Evolutionary conservation across 2,797 vertebrate species (phyloP).

Genomic region (Pelodytes ibericus): DNA sequence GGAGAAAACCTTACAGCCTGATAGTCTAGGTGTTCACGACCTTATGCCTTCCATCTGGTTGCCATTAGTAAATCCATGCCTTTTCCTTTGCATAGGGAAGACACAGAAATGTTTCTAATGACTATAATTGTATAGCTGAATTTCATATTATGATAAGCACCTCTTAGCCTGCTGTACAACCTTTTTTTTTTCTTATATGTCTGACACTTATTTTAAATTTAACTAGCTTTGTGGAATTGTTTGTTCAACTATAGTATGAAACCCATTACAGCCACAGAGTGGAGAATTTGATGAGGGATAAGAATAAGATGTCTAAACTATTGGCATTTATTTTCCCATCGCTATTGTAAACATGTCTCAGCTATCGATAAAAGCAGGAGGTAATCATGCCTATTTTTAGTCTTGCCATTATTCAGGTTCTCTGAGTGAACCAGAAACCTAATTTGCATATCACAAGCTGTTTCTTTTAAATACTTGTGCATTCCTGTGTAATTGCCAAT

Average conservation of each 20-base stretch:
- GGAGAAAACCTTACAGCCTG: too few relatives aligned
- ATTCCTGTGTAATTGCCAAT: neutral
- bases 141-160: neutral
- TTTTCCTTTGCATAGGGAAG: too few relatives aligned
- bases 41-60: too few relatives aligned
- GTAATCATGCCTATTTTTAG: neutral
- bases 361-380: neutral
- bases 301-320: neutral
- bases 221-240: neutral
- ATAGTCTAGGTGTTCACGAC: too few relatives aligned
- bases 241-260: neutral
- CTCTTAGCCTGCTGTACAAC: neutral
- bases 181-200: neutral
- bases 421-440: neutral
- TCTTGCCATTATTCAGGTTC: neutral
- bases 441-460: neutral
- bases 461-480: neutral
- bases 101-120: too few relatives aligned
- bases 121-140: too few relatives aligned
- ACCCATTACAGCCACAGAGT: neutral
- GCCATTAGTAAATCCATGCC: too few relatives aligned
- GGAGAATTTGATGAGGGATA: neutral
- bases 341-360: neutral
- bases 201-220: neutral
- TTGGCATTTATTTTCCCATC: neutral